These are phyloP conservation scores for Galerucella pusilla DNA, from an alignment of 2,888 invertebrate genomes.

Conservation along the genomic window DNA sequence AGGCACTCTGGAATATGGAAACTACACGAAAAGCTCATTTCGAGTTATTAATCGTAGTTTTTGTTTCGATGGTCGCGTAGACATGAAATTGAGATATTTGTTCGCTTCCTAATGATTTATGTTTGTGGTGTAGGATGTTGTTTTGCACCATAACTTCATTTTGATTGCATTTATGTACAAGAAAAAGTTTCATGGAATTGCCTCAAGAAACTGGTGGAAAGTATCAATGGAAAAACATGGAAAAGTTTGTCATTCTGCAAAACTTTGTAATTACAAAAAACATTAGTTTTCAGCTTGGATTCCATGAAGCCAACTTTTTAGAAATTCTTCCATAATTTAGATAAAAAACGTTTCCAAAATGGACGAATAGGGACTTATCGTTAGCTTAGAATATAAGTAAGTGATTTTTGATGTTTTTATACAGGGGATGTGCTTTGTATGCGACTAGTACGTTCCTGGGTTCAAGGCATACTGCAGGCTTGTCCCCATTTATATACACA, in stretches of 20 bases:
- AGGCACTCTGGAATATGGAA: constrained; percentile 29
- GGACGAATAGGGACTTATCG: background rate
- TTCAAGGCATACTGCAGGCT: too few relatives aligned
- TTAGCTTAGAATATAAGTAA: too few relatives aligned
- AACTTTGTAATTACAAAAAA: constrained; percentile 1
- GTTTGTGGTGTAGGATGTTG: background rate
- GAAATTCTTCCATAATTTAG: too few relatives aligned
- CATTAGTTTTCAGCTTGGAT: too few relatives aligned
- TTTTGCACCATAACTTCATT: constrained; percentile 12
- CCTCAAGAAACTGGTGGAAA: background rate
- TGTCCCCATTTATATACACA: background rate
- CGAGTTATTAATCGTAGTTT: constrained; percentile 52
- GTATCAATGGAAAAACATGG: background rate
- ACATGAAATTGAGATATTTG: constrained; percentile 53
- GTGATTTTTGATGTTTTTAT: background rate
- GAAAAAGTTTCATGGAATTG: background rate
- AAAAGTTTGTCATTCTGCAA: background rate
- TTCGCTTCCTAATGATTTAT: constrained; percentile 43
- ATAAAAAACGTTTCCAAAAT: too few relatives aligned
- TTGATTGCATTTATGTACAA: constrained; percentile 13
- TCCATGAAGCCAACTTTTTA: too few relatives aligned
- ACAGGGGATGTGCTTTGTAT: background rate
- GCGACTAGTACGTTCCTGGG: too few relatives aligned
- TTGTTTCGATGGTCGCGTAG: constrained; percentile 46
- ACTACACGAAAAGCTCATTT: constrained; percentile 50